phyloP scores from a whole-genome alignment of 2,888 invertebrate species.

The Tenthredo notha region DNA sequence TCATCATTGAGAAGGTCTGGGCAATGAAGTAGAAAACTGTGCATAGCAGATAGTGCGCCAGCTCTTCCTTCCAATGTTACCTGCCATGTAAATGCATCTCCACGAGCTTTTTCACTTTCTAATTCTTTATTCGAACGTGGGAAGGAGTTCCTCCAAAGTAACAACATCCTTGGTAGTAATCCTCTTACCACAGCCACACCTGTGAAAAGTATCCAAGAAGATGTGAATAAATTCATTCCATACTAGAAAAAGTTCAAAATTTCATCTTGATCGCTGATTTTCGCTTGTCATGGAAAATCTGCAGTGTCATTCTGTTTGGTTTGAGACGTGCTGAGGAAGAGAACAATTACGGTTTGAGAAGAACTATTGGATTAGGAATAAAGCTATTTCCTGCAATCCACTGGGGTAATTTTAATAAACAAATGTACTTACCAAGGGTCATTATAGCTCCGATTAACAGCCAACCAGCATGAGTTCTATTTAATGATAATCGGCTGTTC shows the following conservation, averaged over 20 bases:
- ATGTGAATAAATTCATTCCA: not conserved
- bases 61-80: conserved; percentile 97
- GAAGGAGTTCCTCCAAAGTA: conserved; percentile 98
- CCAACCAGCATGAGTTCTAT: conserved; percentile 99
- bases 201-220: conserved; percentile 67
- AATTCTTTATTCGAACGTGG: conserved; percentile 97
- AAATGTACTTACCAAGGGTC: conserved; percentile 86
- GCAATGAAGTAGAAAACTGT: conserved; percentile 95
- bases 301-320: not conserved
- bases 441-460: conserved; percentile 97
- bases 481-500: conserved; percentile 95
- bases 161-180: conserved; percentile 93
- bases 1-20: conserved; percentile 95
- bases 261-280: not conserved
- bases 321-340: not conserved
- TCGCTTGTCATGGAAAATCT: not conserved
- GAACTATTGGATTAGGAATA: not conserved
- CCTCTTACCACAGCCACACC: conserved; percentile 96
- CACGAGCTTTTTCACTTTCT: conserved; percentile 96
- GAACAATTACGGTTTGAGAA: conserved; percentile 22
- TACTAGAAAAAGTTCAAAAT: not conserved
- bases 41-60: conserved; percentile 97
- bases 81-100: conserved; percentile 99
- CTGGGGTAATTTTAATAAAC: conserved; percentile 16
- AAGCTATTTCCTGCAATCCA: conserved; percentile 11